These are phyloP conservation scores for Plecturocebus donacophilus DNA, from an alignment of 2,113 vertebrate genomes.

Conservation along the genomic window DNA sequence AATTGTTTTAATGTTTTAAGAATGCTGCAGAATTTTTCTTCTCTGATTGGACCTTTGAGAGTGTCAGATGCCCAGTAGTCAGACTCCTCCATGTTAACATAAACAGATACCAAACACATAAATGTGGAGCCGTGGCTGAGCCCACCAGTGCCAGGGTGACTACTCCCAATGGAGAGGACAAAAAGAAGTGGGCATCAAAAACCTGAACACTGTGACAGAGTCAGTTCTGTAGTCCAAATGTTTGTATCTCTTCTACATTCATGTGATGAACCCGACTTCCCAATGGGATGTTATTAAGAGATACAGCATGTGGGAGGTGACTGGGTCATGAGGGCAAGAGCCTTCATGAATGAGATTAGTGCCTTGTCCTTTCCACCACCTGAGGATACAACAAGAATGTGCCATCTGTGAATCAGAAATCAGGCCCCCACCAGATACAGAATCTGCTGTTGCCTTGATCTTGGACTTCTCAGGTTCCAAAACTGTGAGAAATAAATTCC, in stretches of 20 bases:
- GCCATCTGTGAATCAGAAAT: neutral
- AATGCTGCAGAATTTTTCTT: constrained; percentile 30
- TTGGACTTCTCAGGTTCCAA: neutral
- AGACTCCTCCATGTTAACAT: neutral
- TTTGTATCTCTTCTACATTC: neutral
- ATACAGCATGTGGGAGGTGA: neutral
- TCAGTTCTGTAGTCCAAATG: neutral
- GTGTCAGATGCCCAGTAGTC: neutral
- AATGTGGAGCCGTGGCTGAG: neutral
- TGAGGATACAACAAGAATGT: neutral
- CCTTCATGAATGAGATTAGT: neutral
- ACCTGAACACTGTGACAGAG: neutral
- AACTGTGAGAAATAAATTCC: neutral
- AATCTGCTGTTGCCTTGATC: neutral
- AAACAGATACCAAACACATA: neutral
- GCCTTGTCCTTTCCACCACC: neutral
- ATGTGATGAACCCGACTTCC: neutral
- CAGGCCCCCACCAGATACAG: neutral
- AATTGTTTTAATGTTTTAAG: constrained; percentile 28
- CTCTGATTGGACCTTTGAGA: constrained; percentile 19
- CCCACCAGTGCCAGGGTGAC: neutral
- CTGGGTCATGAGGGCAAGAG: neutral
- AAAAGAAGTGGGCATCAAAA: neutral
- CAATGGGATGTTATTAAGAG: neutral
- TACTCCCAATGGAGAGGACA: neutral